These are phyloP conservation scores for Sinocyclocheilus rhinocerous DNA, from an alignment of 2,113 vertebrate species.

Conservation along the genomic window DNA sequence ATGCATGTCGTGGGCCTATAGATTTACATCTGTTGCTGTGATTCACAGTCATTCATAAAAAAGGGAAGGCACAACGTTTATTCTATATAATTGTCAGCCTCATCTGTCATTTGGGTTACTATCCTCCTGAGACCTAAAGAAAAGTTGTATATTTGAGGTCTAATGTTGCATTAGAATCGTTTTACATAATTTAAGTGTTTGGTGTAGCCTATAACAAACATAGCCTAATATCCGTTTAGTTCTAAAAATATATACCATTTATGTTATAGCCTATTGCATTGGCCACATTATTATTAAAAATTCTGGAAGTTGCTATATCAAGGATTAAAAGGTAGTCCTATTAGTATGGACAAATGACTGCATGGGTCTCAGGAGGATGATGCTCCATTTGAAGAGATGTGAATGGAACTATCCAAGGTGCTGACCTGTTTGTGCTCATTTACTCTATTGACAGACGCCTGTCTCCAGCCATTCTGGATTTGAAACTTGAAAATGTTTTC, in stretches of 20 bases:
- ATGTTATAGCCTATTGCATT: background rate
- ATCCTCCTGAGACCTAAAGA: background rate
- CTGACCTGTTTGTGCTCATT: slow-evolving; percentile 69
- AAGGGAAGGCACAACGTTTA: background rate
- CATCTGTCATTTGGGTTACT: background rate
- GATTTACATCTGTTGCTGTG: slow-evolving; percentile 48
- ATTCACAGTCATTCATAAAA: background rate
- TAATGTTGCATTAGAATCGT: background rate
- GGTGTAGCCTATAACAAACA: background rate
- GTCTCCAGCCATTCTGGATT: background rate
- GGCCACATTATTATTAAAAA: background rate
- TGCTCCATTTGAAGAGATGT: slow-evolving; percentile 46
- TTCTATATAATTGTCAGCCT: background rate
- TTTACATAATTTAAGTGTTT: background rate
- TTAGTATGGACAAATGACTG: background rate
- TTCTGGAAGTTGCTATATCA: background rate
- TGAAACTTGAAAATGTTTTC: slow-evolving; percentile 14
- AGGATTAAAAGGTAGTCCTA: background rate
- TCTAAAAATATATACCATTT: background rate
- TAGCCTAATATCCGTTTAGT: background rate
- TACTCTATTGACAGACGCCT: background rate
- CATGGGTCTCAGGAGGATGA: slow-evolving; percentile 47
- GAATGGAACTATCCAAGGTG: slow-evolving; percentile 79
- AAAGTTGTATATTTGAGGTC: background rate
- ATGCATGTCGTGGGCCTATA: slow-evolving; percentile 70